Base-by-base conservation (phyloP, 2,888 invertebrate genomes). In the Cremastobaeus sp. region DNA sequence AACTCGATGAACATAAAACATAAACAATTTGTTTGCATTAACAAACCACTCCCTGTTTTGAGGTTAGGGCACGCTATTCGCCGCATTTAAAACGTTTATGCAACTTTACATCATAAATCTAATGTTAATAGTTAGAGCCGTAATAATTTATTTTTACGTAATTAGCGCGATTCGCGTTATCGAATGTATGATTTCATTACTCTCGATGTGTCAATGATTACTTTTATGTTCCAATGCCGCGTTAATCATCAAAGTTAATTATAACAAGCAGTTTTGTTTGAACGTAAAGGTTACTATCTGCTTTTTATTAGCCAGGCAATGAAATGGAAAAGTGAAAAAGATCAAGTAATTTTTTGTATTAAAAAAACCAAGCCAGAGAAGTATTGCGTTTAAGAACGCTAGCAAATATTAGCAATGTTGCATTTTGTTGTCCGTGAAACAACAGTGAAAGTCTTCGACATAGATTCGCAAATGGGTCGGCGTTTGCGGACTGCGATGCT, bases 381-480 rank as follows among this genome's bases (percentile, higher is more conserved):
- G n/a, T n/a, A n/a, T n/a, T n/a, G n/a, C n/a, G n/a, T n/a, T n/a
- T n/a, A n/a, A 68, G 30, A 45, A 28, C 12, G 64, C 52, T 64
- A 60, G 74, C 69, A 47, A 71, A 78, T 85, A 82, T 85, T 82
- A 84, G 85, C 84, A 85, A 84, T 83, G 82, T 83, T 84, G 83
- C 81, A 83, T n/a, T 85, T 82, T 85, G 87, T 82, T 85, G 87
- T 84, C 87, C 87, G 86, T 87, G 87, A 86, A 87, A 86, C 84
- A 74, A 86, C 82, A 77, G 87, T 85, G 86, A 87, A 87, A 87
- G 87, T 86, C 84, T 84, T 85, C 80, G 59, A 30, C 52, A 41
- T 34, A 39, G 55, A 65, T 69, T 66, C 68, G 68, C 55, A 65
- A 64, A 69, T 71, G 59, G 69, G 48, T 69, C 64, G 60, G 39